Evolutionary conservation across 2,888 invertebrate species (phyloP), one percentile per base, ranked within the genome.

Genomic region (Morpho deidamia): DNA sequence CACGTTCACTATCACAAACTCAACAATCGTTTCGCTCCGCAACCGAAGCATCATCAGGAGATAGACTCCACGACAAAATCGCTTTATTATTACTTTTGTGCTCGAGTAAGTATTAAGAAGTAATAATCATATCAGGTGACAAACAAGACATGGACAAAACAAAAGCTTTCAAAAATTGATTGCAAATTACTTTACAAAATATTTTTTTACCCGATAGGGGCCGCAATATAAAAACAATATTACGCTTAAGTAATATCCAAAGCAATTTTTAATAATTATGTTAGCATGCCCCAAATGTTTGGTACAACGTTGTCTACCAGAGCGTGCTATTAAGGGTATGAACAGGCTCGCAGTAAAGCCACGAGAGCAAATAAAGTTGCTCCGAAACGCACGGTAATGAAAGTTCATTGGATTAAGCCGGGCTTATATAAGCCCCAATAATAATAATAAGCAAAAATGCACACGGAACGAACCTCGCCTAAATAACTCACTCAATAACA

Each of bases 241-340:
- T 75, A 78, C 64, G 71, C 64, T 72, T 70, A 72, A 77, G 61
- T 63, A 63, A 64, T 78, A 82, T 78, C 66, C 73, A 73, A 81
- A 78, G 84, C 86, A 87, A 87, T 86, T 85, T 88, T 86, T 88
- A 85, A 86, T 88, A 88, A 88, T 88, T 84, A 87, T 69, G 69
- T 86, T 87, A 75, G 63, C 60, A 61, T 71, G 59, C 67, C 69
- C 70, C 64, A 67, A 76, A 76, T 72, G 72, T 72, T 78, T 68
- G 62, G 53, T 64, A 63, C 64, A 70, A 62, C 71, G 69, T 66
- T 74, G 78, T 78, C 73, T 80, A 76, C 75, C 75, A 68, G 71
- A 67, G 71, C 81, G 83, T 83, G 85, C 83, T 81, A 77, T 85
- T 84, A 76, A 64, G 76, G 72, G 73, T 72, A 80, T 75, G 74